Percentiles rank a stretch among this genome's conserved stretches.
Evolutionary conservation across 37 sponge, comb jelly and placozoan genomes (phyloP).

Genomic region (Aplysina aerophoba): DNA sequence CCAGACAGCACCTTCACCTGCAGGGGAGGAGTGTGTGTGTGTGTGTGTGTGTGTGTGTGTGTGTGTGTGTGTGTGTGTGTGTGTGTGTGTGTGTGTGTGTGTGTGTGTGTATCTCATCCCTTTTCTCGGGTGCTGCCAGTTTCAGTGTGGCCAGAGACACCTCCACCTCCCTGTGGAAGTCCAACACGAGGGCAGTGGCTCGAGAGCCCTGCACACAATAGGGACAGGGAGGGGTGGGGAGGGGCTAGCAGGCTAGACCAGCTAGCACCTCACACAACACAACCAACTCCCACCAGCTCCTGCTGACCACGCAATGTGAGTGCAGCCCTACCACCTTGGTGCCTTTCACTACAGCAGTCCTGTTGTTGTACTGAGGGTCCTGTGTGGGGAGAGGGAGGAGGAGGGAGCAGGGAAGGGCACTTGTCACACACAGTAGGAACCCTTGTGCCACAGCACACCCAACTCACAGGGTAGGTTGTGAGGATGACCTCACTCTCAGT

Average conservation of each 20-base stretch:
- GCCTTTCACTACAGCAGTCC: conserved; percentile 23
- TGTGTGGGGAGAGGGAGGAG: neutral
- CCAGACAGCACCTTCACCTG: conserved; percentile 82
- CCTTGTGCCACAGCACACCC: neutral
- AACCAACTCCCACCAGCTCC: neutral
- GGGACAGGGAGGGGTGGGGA: too few species aligned
- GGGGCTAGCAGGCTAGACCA: too few species aligned
- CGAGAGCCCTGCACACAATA: conserved; percentile 39
- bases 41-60: conserved; percentile 27
- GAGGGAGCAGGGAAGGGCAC: conserved; percentile 22
- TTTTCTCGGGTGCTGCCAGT: conserved; percentile 75
- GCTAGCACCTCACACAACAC: too few species aligned
- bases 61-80: conserved; percentile 11
- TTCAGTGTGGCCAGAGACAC: conserved; percentile 70
- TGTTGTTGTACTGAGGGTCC: conserved; percentile 27
- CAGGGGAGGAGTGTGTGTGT: neutral
- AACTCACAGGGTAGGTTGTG: conserved; percentile 23
- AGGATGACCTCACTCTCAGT: conserved; percentile 73
- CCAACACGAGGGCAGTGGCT: conserved; percentile 76
- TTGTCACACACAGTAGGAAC: conserved; percentile 39
- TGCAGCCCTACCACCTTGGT: neutral
- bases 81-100: conserved; percentile 31
- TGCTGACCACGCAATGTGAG: neutral
- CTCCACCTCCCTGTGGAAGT: conserved; percentile 83
- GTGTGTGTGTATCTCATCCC: conserved; percentile 70